A percentile compares a stretch with the other conserved stretches of the same genome.
Evolutionary conservation across 2,888 invertebrate genomes (phyloP).

Genomic region (Drosophila diplacantha): DNA sequence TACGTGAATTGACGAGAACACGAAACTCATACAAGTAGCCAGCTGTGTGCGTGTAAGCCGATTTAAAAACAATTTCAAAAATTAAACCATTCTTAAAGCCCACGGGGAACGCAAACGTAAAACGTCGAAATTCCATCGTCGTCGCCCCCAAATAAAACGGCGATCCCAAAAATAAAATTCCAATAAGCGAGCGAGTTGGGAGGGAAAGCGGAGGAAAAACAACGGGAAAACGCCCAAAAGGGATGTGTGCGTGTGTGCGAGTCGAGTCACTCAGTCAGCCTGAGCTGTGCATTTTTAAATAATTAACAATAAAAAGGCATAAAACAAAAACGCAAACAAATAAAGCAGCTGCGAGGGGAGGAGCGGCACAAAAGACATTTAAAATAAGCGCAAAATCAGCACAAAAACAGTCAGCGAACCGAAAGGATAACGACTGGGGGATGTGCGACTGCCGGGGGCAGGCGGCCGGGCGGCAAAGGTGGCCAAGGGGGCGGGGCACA

Average conservation of each 20-base stretch:
- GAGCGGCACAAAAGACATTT: slow-evolving; percentile 51
- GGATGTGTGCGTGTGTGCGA: not conserved
- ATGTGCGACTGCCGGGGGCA: slow-evolving; percentile 14
- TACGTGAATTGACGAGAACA: slow-evolving; percentile 1
- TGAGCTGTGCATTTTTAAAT: slow-evolving; percentile 48
- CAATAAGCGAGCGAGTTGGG: slow-evolving; percentile 31
- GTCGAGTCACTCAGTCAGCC: slow-evolving; percentile 30
- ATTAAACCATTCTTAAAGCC: slow-evolving; percentile 35
- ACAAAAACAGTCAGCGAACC: slow-evolving; percentile 57
- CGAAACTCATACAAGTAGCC: slow-evolving; percentile 6
- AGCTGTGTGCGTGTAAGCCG: slow-evolving; percentile 32
- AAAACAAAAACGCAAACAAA: slow-evolving; percentile 36
- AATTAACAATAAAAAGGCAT: slow-evolving; percentile 46
- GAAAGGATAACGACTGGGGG: slow-evolving; percentile 52
- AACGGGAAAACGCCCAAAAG: not conserved
- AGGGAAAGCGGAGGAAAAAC: not conserved
- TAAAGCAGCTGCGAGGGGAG: slow-evolving; percentile 34
- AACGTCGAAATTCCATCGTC: slow-evolving; percentile 8
- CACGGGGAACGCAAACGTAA: slow-evolving; percentile 15
- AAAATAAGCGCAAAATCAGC: slow-evolving; percentile 66
- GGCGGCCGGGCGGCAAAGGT: not conserved
- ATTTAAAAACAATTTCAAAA: slow-evolving; percentile 48
- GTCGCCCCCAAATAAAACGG: slow-evolving; percentile 17
- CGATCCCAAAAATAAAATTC: slow-evolving; percentile 42
- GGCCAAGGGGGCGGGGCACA: slow-evolving; percentile 3